Conservation (phyloP, 2,113 vertebrate species). For the Oceanites oceanicus region DNA sequence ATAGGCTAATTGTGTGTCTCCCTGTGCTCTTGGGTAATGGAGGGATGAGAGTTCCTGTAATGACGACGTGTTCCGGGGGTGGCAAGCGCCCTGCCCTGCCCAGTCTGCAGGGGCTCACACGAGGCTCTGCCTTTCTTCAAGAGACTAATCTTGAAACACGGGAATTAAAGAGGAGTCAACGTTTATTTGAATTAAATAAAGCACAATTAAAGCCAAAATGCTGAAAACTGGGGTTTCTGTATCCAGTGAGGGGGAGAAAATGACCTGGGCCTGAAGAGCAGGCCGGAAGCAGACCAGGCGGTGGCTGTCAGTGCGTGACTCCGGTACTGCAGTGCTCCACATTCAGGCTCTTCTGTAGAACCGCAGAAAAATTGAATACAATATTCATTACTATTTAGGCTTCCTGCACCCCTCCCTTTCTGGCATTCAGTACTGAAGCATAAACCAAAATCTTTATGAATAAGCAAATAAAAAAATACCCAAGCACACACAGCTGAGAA, state of each 20-base stretch:
- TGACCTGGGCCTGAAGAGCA: accelerated
- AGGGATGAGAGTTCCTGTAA: neutral
- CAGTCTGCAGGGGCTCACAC: neutral
- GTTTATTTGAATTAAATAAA: neutral
- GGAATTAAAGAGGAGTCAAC: neutral
- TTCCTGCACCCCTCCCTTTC: neutral
- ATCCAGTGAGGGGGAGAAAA: neutral
- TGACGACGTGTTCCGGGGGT: neutral
- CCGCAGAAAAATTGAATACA: neutral
- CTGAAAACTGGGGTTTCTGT: neutral
- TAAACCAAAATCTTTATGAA: neutral
- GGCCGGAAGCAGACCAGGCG: neutral
- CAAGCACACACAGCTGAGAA: neutral
- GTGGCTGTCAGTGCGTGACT: neutral
- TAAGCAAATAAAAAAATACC: neutral
- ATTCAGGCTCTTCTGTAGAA: neutral
- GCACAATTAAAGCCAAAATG: neutral
- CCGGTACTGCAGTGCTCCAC: neutral
- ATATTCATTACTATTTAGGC: neutral
- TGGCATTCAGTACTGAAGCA: neutral
- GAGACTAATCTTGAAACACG: neutral
- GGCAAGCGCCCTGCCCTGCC: neutral
- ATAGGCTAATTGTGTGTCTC: neutral
- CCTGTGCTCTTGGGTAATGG: neutral
- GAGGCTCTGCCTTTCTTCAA: neutral